Evolutionary conservation across 2,797 vertebrate genomes (phyloP).

Genomic region (Momotus momota): DNA sequence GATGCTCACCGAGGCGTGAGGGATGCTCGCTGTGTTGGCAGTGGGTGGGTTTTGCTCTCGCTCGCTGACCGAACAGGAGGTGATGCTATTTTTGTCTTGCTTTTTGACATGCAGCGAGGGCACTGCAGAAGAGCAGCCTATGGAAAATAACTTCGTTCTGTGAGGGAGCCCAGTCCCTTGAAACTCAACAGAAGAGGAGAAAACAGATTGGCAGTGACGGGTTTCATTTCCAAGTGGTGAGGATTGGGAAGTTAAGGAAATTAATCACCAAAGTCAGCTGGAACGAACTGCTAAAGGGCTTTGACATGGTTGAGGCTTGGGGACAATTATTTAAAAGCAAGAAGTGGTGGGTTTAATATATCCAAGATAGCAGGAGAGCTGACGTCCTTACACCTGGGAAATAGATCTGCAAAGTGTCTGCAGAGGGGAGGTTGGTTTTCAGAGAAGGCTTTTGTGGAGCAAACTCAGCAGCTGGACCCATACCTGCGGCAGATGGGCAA

Average conservation of each 20-base stretch:
- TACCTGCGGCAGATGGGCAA: not conserved
- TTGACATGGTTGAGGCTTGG: not conserved
- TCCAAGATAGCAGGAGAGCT: not conserved
- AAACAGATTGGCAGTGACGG: not conserved
- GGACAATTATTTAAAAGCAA: not conserved
- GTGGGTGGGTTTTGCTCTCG: not conserved
- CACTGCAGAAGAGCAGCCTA: slow-evolving; percentile 13
- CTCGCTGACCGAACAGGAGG: slow-evolving; percentile 18
- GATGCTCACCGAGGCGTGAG: accelerated
- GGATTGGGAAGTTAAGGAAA: not conserved
- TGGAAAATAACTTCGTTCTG: not conserved
- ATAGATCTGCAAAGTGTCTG: not conserved
- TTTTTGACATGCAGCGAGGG: not conserved
- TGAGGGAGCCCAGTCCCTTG: not conserved
- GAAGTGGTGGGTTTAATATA: not conserved
- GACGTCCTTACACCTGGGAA: not conserved
- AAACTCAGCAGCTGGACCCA: not conserved
- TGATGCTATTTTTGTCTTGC: slow-evolving; percentile 48
- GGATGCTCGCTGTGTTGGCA: not conserved
- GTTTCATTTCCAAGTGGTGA: not conserved
- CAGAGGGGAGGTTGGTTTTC: not conserved
- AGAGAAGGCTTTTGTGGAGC: not conserved
- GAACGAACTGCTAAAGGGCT: not conserved
- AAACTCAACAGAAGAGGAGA: not conserved
- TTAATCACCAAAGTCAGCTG: slow-evolving; percentile 1